These are phyloP conservation scores for Drosophila erecta DNA, from an alignment of 1,140 invertebrate species.

Conservation along the genomic window DNA sequence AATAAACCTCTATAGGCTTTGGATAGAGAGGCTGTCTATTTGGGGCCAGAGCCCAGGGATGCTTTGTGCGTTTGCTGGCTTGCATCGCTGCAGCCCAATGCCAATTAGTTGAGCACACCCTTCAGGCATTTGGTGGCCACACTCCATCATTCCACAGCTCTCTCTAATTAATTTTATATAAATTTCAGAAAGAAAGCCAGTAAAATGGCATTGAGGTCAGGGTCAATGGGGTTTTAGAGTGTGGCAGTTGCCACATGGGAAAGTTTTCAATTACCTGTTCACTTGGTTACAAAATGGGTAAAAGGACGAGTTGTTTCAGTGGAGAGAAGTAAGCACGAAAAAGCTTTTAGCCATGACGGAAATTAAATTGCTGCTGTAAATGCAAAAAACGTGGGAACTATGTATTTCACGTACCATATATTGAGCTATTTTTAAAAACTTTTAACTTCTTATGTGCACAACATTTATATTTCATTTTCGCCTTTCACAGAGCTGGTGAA, in stretches of 20 bases:
- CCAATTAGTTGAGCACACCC: constrained; percentile 65
- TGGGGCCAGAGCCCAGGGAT: constrained; percentile 17
- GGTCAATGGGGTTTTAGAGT: constrained; percentile 46
- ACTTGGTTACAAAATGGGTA: constrained; percentile 9
- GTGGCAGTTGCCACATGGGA: constrained; percentile 48
- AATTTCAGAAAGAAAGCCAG: constrained; percentile 8
- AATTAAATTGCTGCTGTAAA: background rate
- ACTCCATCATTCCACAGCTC: constrained; percentile 31
- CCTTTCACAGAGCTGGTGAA: constrained; percentile 88
- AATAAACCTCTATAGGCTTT: too few relatives aligned
- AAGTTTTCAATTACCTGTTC: constrained; percentile 53
- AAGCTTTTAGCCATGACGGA: constrained; percentile 1
- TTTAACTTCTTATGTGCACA: too few relatives aligned
- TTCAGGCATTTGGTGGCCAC: constrained; percentile 37
- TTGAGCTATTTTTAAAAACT: background rate
- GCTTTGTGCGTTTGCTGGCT: constrained; percentile 49
- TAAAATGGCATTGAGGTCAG: constrained; percentile 58
- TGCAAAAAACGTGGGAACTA: background rate
- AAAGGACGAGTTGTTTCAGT: constrained; percentile 13
- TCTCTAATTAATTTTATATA: constrained; percentile 76
- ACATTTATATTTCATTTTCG: background rate
- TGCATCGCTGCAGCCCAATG: constrained; percentile 65
- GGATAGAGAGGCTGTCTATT: background rate
- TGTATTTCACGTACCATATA: background rate
- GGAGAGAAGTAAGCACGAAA: background rate